These are phyloP conservation scores for Sylvilagus floridanus DNA, from an alignment of 2,797 vertebrate species.

Conservation along the genomic window DNA sequence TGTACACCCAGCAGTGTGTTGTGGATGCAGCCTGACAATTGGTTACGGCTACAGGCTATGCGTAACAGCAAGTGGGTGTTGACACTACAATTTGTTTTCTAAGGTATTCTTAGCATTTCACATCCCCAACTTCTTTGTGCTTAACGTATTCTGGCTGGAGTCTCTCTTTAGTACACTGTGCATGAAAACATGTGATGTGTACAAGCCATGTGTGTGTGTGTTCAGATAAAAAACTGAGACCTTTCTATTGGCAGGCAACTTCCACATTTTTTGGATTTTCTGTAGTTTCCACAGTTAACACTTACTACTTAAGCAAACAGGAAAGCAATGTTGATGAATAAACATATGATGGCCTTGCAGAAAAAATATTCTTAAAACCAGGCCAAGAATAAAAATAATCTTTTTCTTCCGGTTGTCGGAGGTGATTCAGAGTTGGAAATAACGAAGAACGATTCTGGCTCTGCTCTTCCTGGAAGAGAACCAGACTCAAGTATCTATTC, in stretches of 20 bases:
- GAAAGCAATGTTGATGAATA: not conserved
- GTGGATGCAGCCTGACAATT: not conserved
- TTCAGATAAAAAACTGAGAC: not conserved
- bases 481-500: not conserved
- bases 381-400: not conserved
- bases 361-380: not conserved
- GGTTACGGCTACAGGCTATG: not conserved
- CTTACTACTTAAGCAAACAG: not conserved
- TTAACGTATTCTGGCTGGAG: not conserved
- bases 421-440: not conserved
- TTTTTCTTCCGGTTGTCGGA: not conserved
- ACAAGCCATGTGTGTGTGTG: not conserved
- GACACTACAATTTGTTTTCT: not conserved
- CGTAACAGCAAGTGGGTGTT: not conserved
- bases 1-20: not conserved
- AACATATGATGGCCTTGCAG: not conserved
- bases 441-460: not conserved
- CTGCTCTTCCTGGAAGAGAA: not conserved
- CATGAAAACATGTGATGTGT: no score
- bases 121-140: not conserved
- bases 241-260: not conserved
- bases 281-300: not conserved
- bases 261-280: not conserved
- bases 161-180: not conserved
- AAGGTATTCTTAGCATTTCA: not conserved